phyloP scores from a whole-genome alignment of 2,113 vertebrate genomes.

The Ammodytes marinus region DNA sequence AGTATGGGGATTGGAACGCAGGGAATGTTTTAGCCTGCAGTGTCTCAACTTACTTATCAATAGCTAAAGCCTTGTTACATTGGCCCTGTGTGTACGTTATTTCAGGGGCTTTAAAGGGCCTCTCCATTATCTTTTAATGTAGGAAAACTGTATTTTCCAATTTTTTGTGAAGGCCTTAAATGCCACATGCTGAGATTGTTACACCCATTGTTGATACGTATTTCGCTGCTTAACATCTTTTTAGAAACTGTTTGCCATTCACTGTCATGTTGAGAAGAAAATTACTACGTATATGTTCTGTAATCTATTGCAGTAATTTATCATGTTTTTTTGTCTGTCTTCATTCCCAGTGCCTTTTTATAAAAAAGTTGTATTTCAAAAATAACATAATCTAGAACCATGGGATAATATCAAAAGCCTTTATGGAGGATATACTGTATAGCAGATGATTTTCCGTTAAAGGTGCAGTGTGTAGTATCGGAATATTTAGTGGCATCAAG shows the following conservation, averaged over 20 bases:
- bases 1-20: no score
- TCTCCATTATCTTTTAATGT: not conserved
- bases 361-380: slow-evolving; percentile 6
- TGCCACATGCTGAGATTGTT: not conserved
- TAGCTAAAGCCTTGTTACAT: not conserved
- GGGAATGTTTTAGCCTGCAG: no score
- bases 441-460: not conserved
- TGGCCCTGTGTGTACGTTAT: no score
- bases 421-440: not conserved
- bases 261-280: not conserved
- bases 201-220: not conserved
- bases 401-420: not conserved
- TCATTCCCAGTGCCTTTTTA: slow-evolving; percentile 69
- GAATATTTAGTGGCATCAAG: no score
- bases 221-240: not conserved
- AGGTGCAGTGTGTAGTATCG: no score
- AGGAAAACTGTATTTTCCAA: not conserved
- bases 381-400: not conserved
- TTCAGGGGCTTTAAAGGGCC: not conserved
- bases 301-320: not conserved
- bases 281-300: not conserved
- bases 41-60: not conserved
- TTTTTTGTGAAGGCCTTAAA: not conserved
- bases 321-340: slow-evolving; percentile 9
- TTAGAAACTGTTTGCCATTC: not conserved